Percentiles rank a stretch among this genome's conserved stretches.
Conservation (phyloP, 1,140 invertebrate genomes). For the Pogonomyrmex californicus region DNA sequence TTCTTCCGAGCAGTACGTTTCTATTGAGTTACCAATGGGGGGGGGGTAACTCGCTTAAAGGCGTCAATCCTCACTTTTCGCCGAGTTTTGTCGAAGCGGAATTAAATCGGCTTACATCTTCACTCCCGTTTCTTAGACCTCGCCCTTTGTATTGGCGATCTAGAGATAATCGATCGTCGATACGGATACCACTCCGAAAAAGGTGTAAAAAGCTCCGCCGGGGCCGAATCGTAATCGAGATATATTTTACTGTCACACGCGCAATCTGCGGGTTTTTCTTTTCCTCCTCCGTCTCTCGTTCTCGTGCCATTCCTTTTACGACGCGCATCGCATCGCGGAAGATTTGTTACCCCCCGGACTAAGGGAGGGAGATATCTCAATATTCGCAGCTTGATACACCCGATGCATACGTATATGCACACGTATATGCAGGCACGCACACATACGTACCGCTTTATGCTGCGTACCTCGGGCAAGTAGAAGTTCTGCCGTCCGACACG, state of each 20-base stretch:
- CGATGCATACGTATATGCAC: constrained; percentile 49
- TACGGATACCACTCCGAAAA: not conserved
- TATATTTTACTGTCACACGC: constrained; percentile 59
- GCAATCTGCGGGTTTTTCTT: constrained; percentile 6
- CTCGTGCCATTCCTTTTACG: constrained; percentile 41
- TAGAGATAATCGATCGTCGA: constrained; percentile 17
- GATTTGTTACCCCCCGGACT: constrained; percentile 35
- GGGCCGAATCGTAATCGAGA: constrained; percentile 32
- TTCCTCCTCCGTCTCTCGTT: constrained; percentile 16
- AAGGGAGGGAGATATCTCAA: constrained; percentile 76
- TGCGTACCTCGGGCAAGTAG: constrained; percentile 60
- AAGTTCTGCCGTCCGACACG: constrained; percentile 66
- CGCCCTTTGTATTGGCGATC: too few species aligned
- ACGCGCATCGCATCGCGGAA: constrained; percentile 51
- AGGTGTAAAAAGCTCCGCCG: constrained; percentile 7
- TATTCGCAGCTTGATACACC: constrained; percentile 76
- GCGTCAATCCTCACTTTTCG: not conserved
- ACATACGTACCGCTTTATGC: not conserved
- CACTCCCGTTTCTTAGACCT: not conserved
- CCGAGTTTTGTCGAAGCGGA: not conserved
- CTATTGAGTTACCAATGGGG: not conserved
- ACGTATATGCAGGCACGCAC: not conserved
- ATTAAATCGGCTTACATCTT: not conserved
- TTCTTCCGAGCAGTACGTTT: not conserved
- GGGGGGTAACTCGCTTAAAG: not conserved